phyloP scores from a whole-genome alignment of 2,113 vertebrate species.

The Madoqua kirkii region DNA sequence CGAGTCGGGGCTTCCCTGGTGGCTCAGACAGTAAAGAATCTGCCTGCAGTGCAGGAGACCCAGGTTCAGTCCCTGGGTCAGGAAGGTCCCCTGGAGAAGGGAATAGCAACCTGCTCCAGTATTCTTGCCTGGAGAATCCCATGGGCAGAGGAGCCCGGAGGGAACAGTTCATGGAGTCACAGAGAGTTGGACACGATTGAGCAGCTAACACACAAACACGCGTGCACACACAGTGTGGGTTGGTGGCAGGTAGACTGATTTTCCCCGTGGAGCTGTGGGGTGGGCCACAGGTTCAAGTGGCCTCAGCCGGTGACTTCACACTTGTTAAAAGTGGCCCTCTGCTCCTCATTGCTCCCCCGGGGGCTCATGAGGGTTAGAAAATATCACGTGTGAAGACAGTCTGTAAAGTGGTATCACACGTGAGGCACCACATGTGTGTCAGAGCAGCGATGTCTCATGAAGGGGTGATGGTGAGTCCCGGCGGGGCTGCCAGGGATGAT shows the following conservation, averaged over 20 bases:
- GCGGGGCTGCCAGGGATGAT: rapidly evolving
- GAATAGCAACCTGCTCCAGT: not conserved
- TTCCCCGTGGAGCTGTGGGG: not conserved
- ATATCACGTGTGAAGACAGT: rapidly evolving
- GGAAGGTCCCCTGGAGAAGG: not conserved
- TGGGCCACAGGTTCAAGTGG: not conserved
- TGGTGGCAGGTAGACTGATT: not conserved
- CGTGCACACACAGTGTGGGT: not conserved
- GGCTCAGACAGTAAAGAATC: not conserved
- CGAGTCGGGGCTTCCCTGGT: not conserved
- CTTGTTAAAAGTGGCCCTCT: not conserved
- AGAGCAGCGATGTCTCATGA: rapidly evolving
- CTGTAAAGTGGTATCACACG: rapidly evolving
- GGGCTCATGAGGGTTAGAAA: not conserved
- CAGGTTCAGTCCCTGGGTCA: not conserved
- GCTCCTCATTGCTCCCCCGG: rapidly evolving
- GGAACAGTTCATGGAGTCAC: not conserved
- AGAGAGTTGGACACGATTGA: not conserved
- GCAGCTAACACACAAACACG: not conserved
- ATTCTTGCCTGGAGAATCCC: not conserved
- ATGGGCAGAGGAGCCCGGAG: not conserved
- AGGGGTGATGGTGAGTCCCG: rapidly evolving
- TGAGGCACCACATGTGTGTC: rapidly evolving
- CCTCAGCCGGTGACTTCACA: not conserved
- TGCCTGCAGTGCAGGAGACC: not conserved